Conservation (phyloP, 2,797 vertebrate species). For the Steatocranus sp. region DNA sequence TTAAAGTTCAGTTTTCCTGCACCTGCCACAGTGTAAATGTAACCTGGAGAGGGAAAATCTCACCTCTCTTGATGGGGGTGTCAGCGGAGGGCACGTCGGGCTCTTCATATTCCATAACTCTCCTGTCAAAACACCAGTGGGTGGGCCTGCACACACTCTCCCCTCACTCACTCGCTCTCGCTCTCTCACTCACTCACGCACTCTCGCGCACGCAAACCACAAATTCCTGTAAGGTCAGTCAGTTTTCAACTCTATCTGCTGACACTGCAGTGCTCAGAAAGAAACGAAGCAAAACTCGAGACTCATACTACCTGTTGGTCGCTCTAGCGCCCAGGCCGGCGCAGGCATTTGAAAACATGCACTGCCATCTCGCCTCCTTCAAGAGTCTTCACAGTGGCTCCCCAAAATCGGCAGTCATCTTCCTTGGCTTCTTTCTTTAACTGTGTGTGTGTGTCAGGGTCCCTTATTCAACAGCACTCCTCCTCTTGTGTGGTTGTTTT, state of each 20-base stretch:
- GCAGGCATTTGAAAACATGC: slow-evolving; percentile 59
- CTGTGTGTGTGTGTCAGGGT: not conserved
- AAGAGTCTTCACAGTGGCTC: slow-evolving; percentile 1
- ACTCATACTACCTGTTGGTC: slow-evolving; percentile 43
- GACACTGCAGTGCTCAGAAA: not conserved
- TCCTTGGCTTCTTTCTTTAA: not conserved
- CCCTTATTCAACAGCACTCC: not conserved
- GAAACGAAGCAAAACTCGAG: not conserved
- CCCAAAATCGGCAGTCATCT: slow-evolving; percentile 8
- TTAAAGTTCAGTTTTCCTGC: not conserved
- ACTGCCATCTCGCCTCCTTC: slow-evolving; percentile 43
- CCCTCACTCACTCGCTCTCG: not conserved
- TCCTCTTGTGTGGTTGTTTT: slow-evolving; percentile 20
- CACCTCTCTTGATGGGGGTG: slow-evolving; percentile 57
- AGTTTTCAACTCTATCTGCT: not conserved
- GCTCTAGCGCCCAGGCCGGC: slow-evolving; percentile 56
- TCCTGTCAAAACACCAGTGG: slow-evolving; percentile 29
- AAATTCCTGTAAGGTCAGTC: not conserved
- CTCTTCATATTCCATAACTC: slow-evolving; percentile 72
- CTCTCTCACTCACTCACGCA: not conserved
- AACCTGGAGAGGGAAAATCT: not conserved
- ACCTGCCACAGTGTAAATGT: not conserved
- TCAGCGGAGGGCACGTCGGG: slow-evolving; percentile 40
- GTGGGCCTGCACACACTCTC: slow-evolving; percentile 11
- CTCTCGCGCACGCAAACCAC: not conserved